Percentiles rank a stretch among this genome's conserved stretches.
Evolutionary conservation across 2,888 invertebrate genomes (phyloP).

Genomic region (Lampropteryx suffumata): DNA sequence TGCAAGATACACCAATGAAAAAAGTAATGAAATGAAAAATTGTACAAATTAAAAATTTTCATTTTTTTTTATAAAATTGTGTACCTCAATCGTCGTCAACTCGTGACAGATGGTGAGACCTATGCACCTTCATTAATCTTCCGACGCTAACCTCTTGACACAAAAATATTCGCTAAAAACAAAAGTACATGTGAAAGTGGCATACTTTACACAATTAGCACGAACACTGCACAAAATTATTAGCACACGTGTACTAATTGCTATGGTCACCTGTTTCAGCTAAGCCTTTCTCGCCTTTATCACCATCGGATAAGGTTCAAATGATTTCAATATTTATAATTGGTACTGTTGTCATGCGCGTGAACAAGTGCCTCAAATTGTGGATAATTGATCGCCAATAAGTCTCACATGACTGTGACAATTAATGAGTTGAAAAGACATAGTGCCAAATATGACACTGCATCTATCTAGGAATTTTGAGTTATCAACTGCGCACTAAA

Average conservation of each 20-base stretch:
- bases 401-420: conserved; percentile 61
- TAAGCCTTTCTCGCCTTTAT: conserved; percentile 16
- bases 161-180: conserved; percentile 43
- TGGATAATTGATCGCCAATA: conserved; percentile 73
- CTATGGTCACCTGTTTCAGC: conserved; percentile 14
- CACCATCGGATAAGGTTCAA: conserved; percentile 1
- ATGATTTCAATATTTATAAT: conserved; percentile 1
- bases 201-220: conserved; percentile 69
- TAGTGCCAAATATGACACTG: conserved; percentile 19
- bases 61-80: too few relatives aligned
- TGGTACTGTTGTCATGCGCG: conserved; percentile 43
- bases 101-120: too few relatives aligned
- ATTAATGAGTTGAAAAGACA: conserved; percentile 41
- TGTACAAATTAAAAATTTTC: too few relatives aligned
- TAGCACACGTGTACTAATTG: conserved; percentile 56
- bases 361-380: conserved; percentile 72
- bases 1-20: too few relatives aligned
- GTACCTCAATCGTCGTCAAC: too few relatives aligned
- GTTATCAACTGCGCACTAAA: too few relatives aligned
- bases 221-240: too few relatives aligned
- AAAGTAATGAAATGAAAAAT: too few relatives aligned
- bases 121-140: too few relatives aligned
- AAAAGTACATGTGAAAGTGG: conserved; percentile 50
- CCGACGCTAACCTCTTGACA: too few relatives aligned
- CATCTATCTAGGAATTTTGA: too few relatives aligned